Base-by-base conservation (phyloP, 2,797 vertebrate genomes). In the Martes flavigula region DNA sequence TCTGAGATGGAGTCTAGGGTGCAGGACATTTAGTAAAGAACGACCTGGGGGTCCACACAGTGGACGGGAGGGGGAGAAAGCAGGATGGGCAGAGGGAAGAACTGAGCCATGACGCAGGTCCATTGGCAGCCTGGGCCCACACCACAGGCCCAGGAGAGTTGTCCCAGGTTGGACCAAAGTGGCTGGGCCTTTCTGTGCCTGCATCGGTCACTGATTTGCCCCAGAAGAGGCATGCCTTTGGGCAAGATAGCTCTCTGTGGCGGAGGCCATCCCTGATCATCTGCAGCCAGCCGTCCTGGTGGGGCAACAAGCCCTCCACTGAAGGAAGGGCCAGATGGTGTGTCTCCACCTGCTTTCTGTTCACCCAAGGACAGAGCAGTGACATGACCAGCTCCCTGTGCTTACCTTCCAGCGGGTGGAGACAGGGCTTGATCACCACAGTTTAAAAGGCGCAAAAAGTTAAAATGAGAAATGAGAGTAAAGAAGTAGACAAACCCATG, bases 401-500 rank as follows among this genome's bases (percentile, higher is more conserved):
- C 32, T 68, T 20, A 32, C 12, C 35, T 58, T 73, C 62, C 11
- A 46, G 62, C 30, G 7, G 12, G 38, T 21, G 27, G 32, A 30
- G 48, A 97, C 40, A 25, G 23, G 48, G 27, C 38, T 62, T 25
- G 23, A n/a, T 58, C 60, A 72, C 8, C 38, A 25, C 35, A 3
- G 60, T 72, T 46, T 48, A 25, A 75, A 84, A 87, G 27, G 21
- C 4, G 48, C 15, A 32, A 54, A 83, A 94, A 68, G 32, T 35
- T 35, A 87, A 82, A 96, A 56, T 66, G 66, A 94, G 58, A 94
- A 58, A 60, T 12, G 66, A 77, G 43, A 70, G 46, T 48, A 64
- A 73, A 75, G 18, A 60, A 81, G 79, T 56, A 93, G 64, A 40
- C 11, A 88, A 86, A 82, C 58, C 64, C 51, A 2, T 93, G 43